These are phyloP conservation scores for Quadroppia sp. DNA, from an alignment of 2,888 invertebrate species.

Conservation along the genomic window DNA sequence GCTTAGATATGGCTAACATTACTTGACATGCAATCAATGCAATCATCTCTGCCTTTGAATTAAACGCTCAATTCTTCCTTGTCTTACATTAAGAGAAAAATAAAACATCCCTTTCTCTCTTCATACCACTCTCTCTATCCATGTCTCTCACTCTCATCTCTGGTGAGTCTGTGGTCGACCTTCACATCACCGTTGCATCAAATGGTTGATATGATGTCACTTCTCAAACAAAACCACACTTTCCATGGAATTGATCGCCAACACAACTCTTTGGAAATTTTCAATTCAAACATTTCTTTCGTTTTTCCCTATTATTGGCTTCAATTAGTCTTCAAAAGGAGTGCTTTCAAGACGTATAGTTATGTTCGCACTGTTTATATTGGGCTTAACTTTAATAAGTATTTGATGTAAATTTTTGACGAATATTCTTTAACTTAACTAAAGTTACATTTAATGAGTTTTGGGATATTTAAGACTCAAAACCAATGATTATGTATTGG, in stretches of 20 bases:
- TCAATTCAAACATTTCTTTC: background rate
- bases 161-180: conserved; percentile 5
- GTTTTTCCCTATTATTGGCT: background rate
- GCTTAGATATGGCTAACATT: conserved; percentile 21
- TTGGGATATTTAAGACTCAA: conserved; percentile 19
- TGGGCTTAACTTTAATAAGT: background rate
- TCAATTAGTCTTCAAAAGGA: background rate
- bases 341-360: background rate
- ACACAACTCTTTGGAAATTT: conserved; percentile 2
- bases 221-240: conserved; percentile 3
- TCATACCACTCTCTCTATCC: background rate
- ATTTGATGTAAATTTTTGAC: background rate
- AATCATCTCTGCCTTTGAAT: background rate
- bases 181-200: conserved; percentile 19
- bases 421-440: background rate
- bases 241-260: background rate
- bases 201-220: conserved; percentile 7
- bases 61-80: conserved; percentile 22
- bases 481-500: conserved; percentile 7
- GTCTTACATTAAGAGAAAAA: conserved; percentile 10
- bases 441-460: conserved; percentile 29
- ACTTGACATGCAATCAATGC: conserved; percentile 29
- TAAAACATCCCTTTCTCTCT: conserved; percentile 19
- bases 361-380: conserved; percentile 18
- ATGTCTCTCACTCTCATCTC: background rate